Conservation (phyloP, 2,888 invertebrate genomes). For the Zhengitettix transpicula region DNA sequence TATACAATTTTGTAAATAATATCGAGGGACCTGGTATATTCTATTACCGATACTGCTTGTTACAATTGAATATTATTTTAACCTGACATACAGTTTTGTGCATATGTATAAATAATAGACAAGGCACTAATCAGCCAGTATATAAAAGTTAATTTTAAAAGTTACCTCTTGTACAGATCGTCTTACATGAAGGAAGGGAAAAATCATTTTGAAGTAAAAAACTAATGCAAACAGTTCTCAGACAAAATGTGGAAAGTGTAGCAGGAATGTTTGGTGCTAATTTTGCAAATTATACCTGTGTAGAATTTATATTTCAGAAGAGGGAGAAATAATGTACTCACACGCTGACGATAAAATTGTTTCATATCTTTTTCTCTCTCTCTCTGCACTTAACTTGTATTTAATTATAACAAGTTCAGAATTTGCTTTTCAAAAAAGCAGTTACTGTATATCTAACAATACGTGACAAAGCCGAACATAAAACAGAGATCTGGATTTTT, state of each 20-base stretch:
- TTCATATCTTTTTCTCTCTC: background rate
- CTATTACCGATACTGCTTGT: conserved; percentile 4
- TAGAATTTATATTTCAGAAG: background rate
- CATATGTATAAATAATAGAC: background rate
- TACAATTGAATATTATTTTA: conserved; percentile 5
- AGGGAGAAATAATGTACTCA: background rate
- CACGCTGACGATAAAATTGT: background rate
- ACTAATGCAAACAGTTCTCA: background rate
- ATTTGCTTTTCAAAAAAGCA: background rate
- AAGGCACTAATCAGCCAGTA: background rate
- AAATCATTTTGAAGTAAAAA: background rate
- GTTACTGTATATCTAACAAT: background rate
- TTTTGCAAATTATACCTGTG: conserved; percentile 1
- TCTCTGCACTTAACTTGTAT: background rate
- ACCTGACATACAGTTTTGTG: background rate
- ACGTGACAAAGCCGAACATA: no score
- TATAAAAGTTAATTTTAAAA: background rate
- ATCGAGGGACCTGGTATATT: conserved; percentile 7
- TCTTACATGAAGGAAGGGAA: background rate
- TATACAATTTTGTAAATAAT: background rate
- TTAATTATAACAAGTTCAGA: background rate
- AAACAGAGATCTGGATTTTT: background rate
- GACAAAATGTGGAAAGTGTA: background rate
- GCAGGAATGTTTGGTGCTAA: conserved; percentile 7
- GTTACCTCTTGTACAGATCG: background rate